These are phyloP conservation scores for Pachliopta kotzebuea DNA, from an alignment of 2,888 invertebrate genomes.

Conservation along the genomic window DNA sequence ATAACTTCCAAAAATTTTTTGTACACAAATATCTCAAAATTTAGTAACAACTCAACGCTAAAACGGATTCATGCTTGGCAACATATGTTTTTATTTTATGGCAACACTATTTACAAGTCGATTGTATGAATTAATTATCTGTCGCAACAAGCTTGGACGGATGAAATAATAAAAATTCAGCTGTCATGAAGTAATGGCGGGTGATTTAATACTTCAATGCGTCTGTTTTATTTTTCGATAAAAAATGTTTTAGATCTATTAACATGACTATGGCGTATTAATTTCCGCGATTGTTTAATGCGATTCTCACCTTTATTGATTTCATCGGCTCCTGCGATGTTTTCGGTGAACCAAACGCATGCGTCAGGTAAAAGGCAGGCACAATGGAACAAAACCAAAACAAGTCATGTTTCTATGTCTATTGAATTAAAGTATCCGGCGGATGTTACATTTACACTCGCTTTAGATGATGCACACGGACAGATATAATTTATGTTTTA, in stretches of 20 bases:
- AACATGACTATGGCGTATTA: not conserved
- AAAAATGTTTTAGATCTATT: not conserved
- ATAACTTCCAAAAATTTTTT: constrained; percentile 24
- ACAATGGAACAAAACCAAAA: constrained; percentile 45
- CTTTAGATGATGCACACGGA: too few relatives aligned
- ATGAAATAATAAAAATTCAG: constrained; percentile 3
- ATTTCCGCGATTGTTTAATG: constrained; percentile 20
- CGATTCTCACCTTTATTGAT: constrained; percentile 68
- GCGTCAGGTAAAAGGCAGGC: constrained; percentile 41
- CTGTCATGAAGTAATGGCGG: too few relatives aligned
- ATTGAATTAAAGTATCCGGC: not conserved
- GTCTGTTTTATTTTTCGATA: not conserved
- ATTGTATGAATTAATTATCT: too few relatives aligned
- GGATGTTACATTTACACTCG: too few relatives aligned
- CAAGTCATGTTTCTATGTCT: not conserved
- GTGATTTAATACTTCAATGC: too few relatives aligned
- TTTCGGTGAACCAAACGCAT: constrained; percentile 43
- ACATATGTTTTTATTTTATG: constrained; percentile 15
- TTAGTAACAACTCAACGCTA: constrained; percentile 27
- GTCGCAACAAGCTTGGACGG: constrained; percentile 5
- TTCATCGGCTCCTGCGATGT: constrained; percentile 68
- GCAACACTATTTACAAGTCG: constrained; percentile 29
- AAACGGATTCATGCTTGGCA: constrained; percentile 29
- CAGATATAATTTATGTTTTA: too few relatives aligned
- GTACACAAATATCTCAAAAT: constrained; percentile 23